Evolutionary conservation across 2,888 invertebrate genomes (phyloP).

Genomic region (Phytoseiulus persimilis): DNA sequence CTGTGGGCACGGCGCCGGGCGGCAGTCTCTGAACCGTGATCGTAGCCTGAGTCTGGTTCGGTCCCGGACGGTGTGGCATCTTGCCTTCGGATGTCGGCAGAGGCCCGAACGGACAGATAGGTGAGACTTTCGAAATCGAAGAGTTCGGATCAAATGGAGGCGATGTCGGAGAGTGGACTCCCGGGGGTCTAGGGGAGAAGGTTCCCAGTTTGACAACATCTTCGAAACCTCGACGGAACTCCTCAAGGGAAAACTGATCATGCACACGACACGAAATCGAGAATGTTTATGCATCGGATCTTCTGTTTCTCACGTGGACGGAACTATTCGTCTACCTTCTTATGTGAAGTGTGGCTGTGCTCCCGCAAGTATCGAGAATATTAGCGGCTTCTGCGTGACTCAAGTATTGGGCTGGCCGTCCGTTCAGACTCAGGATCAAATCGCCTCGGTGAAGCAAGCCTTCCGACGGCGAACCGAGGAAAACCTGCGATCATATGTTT

Average conservation of each 20-base stretch:
- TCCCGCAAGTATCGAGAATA: conserved; percentile 70
- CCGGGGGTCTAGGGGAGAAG: conserved; percentile 39
- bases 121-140: conserved; percentile 41
- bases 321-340: conserved; percentile 60
- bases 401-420: conserved; percentile 75
- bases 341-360: conserved; percentile 68
- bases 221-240: too few species aligned
- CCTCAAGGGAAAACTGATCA: too few species aligned
- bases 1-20: conserved; percentile 46
- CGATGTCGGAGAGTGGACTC: conserved; percentile 37
- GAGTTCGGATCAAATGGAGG: conserved; percentile 41
- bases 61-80: not conserved
- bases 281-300: too few species aligned
- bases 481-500: conserved; percentile 61
- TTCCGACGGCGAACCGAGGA: conserved; percentile 73
- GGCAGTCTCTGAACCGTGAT: conserved; percentile 41
- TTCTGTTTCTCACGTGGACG: conserved; percentile 39
- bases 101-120: conserved; percentile 44
- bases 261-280: not conserved
- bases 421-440: conserved; percentile 78
- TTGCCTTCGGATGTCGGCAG: conserved; percentile 44
- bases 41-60: conserved; percentile 42
- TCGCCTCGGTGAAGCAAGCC: conserved; percentile 78
- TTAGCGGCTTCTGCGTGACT: conserved; percentile 84
- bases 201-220: not conserved